Base-by-base conservation (phyloP, 2,888 invertebrate species). In the Cephus pygmeus region DNA sequence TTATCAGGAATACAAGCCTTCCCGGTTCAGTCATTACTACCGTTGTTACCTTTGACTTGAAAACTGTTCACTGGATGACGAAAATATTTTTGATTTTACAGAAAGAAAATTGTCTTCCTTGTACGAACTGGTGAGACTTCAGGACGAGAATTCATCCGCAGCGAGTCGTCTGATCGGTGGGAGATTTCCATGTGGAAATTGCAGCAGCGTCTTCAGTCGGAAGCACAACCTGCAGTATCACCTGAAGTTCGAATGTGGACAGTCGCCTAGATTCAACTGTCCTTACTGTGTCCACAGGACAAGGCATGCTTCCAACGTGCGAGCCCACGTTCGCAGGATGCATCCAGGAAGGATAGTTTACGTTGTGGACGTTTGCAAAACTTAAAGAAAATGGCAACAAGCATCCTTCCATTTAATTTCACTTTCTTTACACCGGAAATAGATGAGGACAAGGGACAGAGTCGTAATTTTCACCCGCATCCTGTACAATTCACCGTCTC, bases 211-310 rank as follows among this genome's bases (percentile, higher is more conserved):
- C 12, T 90, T 89, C 81, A 88, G 87, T 74, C 87, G 86, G 36
- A 87, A 89, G 76, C 86, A 88, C 34, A 90, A 88, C 83, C 83
- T 90, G 23, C 86, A 87, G 69, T 88, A 88, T 77, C 90, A 90
- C 77, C 73, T 86, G 77, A 85, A 83, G 77, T 84, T 86, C 76
- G 85, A 85, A 75, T 90, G 90, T 79, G 89, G 89, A 35, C 85
- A 87, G 77, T 84, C 84, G 69, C 87, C 87, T 31, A 82, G 87
- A 11, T 90, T 87, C 83, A 85, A 87, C 75, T 88, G 88, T 75
- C 85, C 87, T n/a, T 85, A 85, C 74, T 91, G 91, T 80, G 73
- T 11, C 35, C 84, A 85, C 76, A 82, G 81, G 56, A 82, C 85
- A 6, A 84, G 81, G 40, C 84, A 86, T 77, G 81, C 83, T 12